These are phyloP conservation scores for Brachypalpus laphriformis DNA, from an alignment of 2,888 invertebrate genomes.

Conservation along the genomic window DNA sequence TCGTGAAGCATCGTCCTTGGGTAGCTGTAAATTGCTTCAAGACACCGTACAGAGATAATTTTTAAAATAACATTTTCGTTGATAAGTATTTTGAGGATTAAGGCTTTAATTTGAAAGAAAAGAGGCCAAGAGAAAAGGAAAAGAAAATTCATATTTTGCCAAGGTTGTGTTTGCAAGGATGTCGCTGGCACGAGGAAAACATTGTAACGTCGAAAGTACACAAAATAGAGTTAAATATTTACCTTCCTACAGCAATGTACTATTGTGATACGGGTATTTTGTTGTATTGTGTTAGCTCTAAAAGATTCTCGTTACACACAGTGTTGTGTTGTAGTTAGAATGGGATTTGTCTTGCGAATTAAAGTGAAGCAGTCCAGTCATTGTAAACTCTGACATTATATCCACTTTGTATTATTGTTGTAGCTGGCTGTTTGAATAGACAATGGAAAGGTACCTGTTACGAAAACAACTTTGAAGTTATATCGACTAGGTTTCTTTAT, in stretches of 20 bases:
- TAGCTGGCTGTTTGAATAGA: background rate
- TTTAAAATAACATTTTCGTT: too few relatives aligned
- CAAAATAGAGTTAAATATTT: background rate
- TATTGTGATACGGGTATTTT: background rate
- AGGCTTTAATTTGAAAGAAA: too few relatives aligned
- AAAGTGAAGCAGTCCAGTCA: background rate
- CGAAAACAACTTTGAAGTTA: background rate
- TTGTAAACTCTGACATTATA: background rate
- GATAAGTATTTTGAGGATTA: too few relatives aligned
- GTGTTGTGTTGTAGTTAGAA: background rate
- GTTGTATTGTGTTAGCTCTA: too few relatives aligned
- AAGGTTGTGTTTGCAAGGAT: background rate
- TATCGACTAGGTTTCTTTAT: too few relatives aligned
- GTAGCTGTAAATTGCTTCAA: too few relatives aligned
- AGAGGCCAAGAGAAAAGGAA: too few relatives aligned
- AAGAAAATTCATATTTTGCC: too few relatives aligned
- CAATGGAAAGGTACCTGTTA: background rate
- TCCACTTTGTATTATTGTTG: background rate
- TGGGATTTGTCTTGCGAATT: background rate
- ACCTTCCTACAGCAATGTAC: background rate
- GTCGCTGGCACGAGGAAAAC: background rate
- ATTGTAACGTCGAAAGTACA: background rate
- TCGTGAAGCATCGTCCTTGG: too few relatives aligned
- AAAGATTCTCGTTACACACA: background rate
- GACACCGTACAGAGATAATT: too few relatives aligned